A percentile compares a stretch with the other conserved stretches of the same genome.
Conservation (phyloP, 2,797 vertebrate species). For the Uromys caudimaculatus region DNA sequence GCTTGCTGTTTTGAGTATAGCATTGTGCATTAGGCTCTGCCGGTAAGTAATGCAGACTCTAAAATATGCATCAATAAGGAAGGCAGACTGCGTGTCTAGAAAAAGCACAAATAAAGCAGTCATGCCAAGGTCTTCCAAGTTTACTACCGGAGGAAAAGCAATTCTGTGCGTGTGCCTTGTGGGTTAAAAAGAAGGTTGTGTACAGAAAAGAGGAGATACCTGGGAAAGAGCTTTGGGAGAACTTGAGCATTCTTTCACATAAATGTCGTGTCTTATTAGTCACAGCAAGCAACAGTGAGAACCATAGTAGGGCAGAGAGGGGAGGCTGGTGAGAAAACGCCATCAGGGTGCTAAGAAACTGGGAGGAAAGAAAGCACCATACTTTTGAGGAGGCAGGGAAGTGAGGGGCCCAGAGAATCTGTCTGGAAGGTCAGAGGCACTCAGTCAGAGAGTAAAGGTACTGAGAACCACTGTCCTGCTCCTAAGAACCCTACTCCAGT, state of each 20-base stretch:
- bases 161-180: not conserved
- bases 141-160: not conserved
- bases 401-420: not conserved
- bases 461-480: not conserved
- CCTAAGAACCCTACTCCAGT: rapidly evolving
- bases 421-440: not conserved
- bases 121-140: not conserved
- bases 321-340: rapidly evolving
- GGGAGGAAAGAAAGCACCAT: not conserved
- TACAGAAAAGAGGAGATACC: not conserved
- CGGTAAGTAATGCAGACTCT: not conserved
- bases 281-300: not conserved
- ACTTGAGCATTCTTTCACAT: not conserved
- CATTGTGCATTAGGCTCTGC: not conserved
- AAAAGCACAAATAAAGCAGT: not conserved
- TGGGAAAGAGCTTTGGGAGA: not conserved
- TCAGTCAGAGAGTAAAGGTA: not conserved
- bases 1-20: not conserved
- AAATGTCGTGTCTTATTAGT: rapidly evolving
- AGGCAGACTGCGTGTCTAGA: not conserved
- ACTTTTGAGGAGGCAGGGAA: too few species aligned
- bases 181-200: not conserved
- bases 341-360: not conserved
- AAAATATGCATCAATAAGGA: not conserved
- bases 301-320: not conserved